These are phyloP conservation scores for Turdus rufiventris DNA, from an alignment of 2,113 vertebrate genomes.

Conservation along the genomic window DNA sequence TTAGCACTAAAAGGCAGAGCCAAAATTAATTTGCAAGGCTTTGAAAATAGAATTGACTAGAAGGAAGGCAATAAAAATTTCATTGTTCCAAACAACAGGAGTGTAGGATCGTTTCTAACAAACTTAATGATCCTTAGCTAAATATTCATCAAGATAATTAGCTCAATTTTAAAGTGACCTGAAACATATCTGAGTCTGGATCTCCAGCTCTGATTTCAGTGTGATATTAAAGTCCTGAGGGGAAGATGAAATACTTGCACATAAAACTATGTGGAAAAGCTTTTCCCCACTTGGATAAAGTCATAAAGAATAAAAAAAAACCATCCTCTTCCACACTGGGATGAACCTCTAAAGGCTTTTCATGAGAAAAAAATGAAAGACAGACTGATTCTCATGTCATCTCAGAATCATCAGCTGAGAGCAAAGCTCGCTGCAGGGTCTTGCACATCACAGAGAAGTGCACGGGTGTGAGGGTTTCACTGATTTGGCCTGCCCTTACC, in stretches of 20 bases:
- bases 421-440: background rate
- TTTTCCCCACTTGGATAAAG: background rate
- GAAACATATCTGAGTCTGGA: background rate
- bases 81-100: background rate
- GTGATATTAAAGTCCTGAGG: background rate
- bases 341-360: background rate
- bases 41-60: background rate
- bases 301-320: background rate
- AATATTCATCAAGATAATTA: constrained; percentile 3
- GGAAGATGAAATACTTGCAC: background rate
- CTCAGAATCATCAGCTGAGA: background rate
- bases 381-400: background rate
- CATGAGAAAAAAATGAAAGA: background rate
- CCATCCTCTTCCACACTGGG: background rate
- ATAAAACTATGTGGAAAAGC: background rate
- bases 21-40: background rate
- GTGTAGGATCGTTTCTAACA: background rate
- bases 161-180: background rate
- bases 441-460: background rate
- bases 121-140: background rate
- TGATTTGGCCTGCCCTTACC: background rate
- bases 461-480: accelerated
- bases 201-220: background rate
- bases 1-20: background rate
- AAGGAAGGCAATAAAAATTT: background rate